Evolutionary conservation across 2,888 invertebrate species (phyloP), one percentile per base, ranked within the genome.

Genomic region (Tupiocoris notatus): DNA sequence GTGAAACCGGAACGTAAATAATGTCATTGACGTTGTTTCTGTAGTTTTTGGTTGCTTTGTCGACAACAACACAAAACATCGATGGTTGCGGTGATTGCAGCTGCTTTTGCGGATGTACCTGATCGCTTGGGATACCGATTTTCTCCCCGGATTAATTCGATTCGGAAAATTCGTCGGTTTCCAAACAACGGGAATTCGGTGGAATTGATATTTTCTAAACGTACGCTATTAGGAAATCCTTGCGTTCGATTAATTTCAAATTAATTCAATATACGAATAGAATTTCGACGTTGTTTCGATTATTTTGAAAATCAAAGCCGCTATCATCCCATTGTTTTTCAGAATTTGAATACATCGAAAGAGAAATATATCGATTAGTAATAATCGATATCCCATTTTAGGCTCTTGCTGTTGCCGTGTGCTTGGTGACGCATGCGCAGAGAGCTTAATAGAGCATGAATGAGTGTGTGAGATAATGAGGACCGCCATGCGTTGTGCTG

Each of bases 1-100:
- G 76, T 68, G 62, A 76, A 68, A 76, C 58, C 61, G 62, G 68
- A 39, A 16, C 23, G 21, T 70, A 62, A 66, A 12, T 12, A 39
- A 7, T 3, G 12, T 7, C n/a, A 68, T 57, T 1, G 54, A 20
- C 68, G 18, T 20, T 39, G 68, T 68, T 56, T 54, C 1, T 66
- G 62, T 59, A 65, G 64, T 64, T 25, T 23, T 23, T 64, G 39
- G 39, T 39, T 39, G 39, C 39, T 7, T 7, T 39, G n/a, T 39
- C 39, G 39, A 39, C 39, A 39, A 39, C 39, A 39, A 39, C 12
- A n/a, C n/a, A 39, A 39, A 39, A 39, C 12, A 12, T 3, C 12
- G 39, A 39, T 39, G 39, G 39, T 12, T 39, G 39, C 39, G 39
- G 39, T 39, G 39, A 39, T 39, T 3, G 3, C 39, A 7, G 39